Conservation (phyloP, 2,888 invertebrate genomes). For the Lithophane socia region DNA sequence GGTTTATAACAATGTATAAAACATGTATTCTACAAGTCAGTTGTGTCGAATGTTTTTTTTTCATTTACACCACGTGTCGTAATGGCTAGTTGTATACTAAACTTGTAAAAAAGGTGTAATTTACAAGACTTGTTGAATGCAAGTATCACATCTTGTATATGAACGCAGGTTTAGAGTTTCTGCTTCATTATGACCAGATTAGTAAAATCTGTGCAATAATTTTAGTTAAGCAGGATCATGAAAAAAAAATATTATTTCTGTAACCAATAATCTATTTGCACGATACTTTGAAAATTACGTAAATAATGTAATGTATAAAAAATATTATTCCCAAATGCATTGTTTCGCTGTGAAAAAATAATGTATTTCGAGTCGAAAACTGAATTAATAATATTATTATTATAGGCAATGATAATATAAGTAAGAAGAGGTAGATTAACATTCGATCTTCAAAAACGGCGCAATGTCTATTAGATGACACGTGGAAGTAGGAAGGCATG, state of each 20-base stretch:
- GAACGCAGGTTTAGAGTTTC: background rate
- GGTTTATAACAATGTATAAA: background rate
- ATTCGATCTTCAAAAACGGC: background rate
- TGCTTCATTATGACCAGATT: slow-evolving; percentile 9
- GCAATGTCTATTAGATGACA: background rate
- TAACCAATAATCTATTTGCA: background rate
- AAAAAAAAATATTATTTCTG: background rate
- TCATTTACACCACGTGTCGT: background rate
- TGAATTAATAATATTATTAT: slow-evolving; percentile 44
- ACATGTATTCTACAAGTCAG: background rate
- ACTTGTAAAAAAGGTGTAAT: background rate
- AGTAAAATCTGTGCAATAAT: background rate
- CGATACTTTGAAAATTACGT: slow-evolving; percentile 18
- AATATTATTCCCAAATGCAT: slow-evolving; percentile 34
- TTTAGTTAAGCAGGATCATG: background rate
- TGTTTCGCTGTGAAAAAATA: slow-evolving; percentile 44
- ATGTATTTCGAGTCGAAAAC: slow-evolving; percentile 55
- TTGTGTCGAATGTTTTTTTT: background rate
- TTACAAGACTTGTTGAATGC: background rate
- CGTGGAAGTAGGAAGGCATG: background rate
- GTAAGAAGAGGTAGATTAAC: background rate
- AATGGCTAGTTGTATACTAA: background rate
- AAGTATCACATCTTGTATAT: background rate
- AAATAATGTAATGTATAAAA: slow-evolving; percentile 27
- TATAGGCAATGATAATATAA: background rate